Evolutionary conservation across 2,888 invertebrate species (phyloP), one percentile per base, ranked within the genome.

Genomic region (Ferdinandea cuprea): DNA sequence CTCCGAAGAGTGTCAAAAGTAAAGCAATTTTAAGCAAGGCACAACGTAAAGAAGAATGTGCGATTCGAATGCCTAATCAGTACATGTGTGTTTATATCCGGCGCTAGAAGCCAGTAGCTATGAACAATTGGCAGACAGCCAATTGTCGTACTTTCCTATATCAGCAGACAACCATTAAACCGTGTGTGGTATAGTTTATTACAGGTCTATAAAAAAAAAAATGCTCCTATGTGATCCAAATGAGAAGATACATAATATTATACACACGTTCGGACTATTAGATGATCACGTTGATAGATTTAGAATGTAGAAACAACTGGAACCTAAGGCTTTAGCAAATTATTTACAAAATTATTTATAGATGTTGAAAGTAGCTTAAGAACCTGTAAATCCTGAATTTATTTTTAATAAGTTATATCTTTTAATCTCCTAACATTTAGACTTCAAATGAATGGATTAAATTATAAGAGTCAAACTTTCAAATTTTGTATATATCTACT

Each of bases 351-450:
- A 46, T 8, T 50, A 37, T 40, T 52, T 65, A 50, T 50, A 65
- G 40, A 50, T 42, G 42, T 40, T 40, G 11, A 66, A 21, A 8
- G 32, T 5, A 25, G 5, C 25, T 25, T 25, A 25, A 25, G 59
- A 76, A 76, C 76, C 76, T 76, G 76, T 76, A 76, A 68, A 76
- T 76, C 76, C 68, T 52, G 76, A 68, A 68, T 50, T 46, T 28
- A 50, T 35, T 19, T 58, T 7, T 42, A 30, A 30, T 30, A 30
- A 30, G 4, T 30, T 7, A 7, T 30, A 30, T 30, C 30, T 30
- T 11, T 7, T 9, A 9, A 32, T 32, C 9, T 32, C 2, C 7
- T 7, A 32, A 32, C 7, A 32, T 32, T 11, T 35, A 11, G 35
- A 35, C 4, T 35, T 35, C 2, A 1, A 35, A 11, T 35, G 1